phyloP scores from a whole-genome alignment of 2,888 invertebrate species.

The Mallateleia sp. region DNA sequence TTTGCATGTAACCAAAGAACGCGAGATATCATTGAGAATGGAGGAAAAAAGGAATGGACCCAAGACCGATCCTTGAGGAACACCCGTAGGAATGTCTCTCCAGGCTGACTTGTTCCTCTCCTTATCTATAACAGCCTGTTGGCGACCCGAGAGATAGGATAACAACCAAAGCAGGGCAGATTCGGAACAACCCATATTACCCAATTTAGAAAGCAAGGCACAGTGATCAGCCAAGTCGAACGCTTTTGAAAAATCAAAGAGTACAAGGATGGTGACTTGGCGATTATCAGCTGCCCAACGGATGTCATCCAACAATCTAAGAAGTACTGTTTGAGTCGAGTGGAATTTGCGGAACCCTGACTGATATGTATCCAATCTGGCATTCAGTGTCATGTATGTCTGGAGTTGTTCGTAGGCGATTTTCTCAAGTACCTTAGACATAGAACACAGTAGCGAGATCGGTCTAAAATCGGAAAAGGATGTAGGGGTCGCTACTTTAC shows the following conservation, averaged over 20 bases:
- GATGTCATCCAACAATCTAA: constrained; percentile 3
- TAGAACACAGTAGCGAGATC: constrained; percentile 38
- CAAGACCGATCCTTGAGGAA: too few species aligned
- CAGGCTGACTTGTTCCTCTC: background rate
- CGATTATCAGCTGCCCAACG: background rate
- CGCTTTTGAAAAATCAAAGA: constrained; percentile 11
- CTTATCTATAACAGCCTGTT: background rate
- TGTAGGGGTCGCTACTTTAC: constrained; percentile 17
- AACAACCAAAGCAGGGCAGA: background rate
- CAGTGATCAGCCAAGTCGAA: background rate
- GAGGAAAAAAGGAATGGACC: too few species aligned
- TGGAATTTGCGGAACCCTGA: constrained; percentile 24
- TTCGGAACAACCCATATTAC: background rate
- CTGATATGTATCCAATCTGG: background rate
- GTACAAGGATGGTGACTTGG: background rate
- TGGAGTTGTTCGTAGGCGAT: constrained; percentile 54
- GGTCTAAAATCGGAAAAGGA: constrained; percentile 42
- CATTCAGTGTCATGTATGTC: too few species aligned
- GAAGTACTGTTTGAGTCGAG: constrained; percentile 26
- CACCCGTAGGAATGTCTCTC: too few species aligned
- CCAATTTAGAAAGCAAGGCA: background rate
- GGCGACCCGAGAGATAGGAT: background rate
- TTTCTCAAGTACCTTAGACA: constrained; percentile 66
- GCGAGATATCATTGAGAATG: too few species aligned
- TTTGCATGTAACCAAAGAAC: too few species aligned